Percentiles rank a stretch among this genome's conserved stretches.
Evolutionary conservation across 2,888 invertebrate species (phyloP).

Genomic region (Malthinus flaveolus): DNA sequence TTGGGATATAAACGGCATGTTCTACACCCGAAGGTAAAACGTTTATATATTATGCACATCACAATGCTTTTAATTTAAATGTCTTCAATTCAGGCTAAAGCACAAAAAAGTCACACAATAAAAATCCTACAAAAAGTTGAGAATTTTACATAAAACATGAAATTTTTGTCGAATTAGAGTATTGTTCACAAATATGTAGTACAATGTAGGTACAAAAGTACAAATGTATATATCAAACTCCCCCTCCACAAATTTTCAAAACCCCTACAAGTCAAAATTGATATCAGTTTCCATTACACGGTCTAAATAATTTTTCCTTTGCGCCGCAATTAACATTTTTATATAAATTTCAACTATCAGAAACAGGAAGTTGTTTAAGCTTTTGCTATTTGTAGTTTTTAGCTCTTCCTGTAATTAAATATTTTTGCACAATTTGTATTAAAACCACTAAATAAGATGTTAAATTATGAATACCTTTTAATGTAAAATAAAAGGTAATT

Average conservation of each 20-base stretch:
- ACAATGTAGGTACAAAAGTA: background rate
- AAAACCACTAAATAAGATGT: too few species aligned
- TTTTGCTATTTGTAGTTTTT: constrained; percentile 5
- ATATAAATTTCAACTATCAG: background rate
- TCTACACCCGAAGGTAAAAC: constrained; percentile 14
- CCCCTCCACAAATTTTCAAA: background rate
- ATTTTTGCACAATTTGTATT: too few species aligned
- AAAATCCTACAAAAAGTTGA: background rate
- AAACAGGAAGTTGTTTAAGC: constrained; percentile 1
- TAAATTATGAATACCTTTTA: too few species aligned
- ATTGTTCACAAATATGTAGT: background rate
- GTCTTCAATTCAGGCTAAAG: constrained; percentile 3
- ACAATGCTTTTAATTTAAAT: constrained; percentile 26
- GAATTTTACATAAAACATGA: background rate
- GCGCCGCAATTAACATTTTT: constrained; percentile 5
- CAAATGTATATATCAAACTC: background rate
- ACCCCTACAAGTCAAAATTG: constrained; percentile 1
- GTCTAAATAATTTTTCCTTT: constrained; percentile 2
- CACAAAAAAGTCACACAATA: background rate
- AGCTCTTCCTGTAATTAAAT: background rate
- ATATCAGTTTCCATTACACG: constrained; percentile 4
- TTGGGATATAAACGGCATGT: constrained; percentile 18
- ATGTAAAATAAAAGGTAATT: too few species aligned
- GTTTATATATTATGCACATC: constrained; percentile 20
- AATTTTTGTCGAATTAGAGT: background rate